Conservation (phyloP, 2,888 invertebrate species). For the Tinea trinotella region DNA sequence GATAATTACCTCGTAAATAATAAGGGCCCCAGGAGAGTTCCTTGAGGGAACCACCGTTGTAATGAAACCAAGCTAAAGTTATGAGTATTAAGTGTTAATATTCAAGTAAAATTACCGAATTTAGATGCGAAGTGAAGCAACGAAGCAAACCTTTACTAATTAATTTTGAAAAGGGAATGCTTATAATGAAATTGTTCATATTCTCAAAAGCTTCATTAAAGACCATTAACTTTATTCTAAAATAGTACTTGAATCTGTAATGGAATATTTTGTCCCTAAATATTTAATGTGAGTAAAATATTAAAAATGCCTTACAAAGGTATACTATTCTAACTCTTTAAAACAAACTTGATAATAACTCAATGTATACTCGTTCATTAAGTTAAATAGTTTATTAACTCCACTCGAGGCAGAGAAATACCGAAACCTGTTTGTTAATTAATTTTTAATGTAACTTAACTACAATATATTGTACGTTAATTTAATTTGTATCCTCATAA, state of each 20-base stretch:
- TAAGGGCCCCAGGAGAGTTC: not conserved
- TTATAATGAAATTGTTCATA: conserved; percentile 14
- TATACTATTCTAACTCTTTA: no score
- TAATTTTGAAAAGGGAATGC: conserved; percentile 14
- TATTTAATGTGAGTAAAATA: not conserved
- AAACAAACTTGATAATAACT: no score
- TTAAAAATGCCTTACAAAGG: no score
- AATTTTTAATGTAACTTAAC: no score
- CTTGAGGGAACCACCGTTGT: conserved; percentile 13
- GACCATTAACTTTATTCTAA: conserved; percentile 8
- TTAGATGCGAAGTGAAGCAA: conserved; percentile 15
- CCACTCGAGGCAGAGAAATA: no score
- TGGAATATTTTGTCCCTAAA: not conserved
- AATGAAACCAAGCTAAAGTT: conserved; percentile 11
- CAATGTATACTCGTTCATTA: no score
- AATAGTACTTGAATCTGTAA: conserved; percentile 1
- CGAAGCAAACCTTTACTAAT: conserved; percentile 16
- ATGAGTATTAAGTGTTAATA: conserved; percentile 17
- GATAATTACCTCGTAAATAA: conserved; percentile 16
- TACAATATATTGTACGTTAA: no score
- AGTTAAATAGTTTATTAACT: no score
- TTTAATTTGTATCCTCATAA: no score
- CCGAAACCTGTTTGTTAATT: no score
- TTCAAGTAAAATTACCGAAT: conserved; percentile 14
- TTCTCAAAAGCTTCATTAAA: conserved; percentile 9